Conservation (phyloP, 2,113 vertebrate genomes). For the Junco hyemalis region DNA sequence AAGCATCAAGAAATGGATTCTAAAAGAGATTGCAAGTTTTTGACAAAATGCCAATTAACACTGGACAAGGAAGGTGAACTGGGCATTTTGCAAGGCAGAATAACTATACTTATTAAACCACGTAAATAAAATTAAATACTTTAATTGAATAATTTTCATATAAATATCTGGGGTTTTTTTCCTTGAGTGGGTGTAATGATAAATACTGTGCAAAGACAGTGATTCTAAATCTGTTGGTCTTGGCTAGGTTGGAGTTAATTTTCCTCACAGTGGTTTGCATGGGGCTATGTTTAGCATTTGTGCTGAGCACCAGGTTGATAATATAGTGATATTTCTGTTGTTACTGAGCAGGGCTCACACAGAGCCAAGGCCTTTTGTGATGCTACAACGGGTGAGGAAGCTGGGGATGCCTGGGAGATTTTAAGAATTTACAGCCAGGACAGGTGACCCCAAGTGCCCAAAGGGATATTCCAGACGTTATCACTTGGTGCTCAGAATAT, state of each 20-base stretch:
- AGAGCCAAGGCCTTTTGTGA: not conserved
- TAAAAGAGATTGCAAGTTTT: not conserved
- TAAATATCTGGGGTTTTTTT: accelerated
- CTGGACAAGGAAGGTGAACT: accelerated
- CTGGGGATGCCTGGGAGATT: not conserved
- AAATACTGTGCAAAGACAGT: not conserved
- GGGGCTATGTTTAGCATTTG: not conserved
- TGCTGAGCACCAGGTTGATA: not conserved
- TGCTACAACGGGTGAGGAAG: accelerated
- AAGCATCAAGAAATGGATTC: not conserved
- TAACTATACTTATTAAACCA: not conserved
- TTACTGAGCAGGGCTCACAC: not conserved
- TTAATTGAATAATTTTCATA: not conserved
- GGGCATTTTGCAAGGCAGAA: not conserved
- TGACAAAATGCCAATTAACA: not conserved
- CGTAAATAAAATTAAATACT: not conserved
- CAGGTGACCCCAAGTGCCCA: not conserved
- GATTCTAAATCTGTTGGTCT: not conserved
- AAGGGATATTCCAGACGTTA: not conserved
- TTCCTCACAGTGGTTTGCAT: not conserved
- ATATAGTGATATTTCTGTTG: not conserved
- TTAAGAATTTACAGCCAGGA: not conserved
- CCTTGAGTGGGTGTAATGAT: not conserved
- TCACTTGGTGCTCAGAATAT: not conserved
- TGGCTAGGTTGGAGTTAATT: no score